A percentile compares a stretch with the other conserved stretches of the same genome.
These are phyloP conservation scores for Eublepharis macularius DNA, from an alignment of 2,113 vertebrate species.

Conservation along the genomic window DNA sequence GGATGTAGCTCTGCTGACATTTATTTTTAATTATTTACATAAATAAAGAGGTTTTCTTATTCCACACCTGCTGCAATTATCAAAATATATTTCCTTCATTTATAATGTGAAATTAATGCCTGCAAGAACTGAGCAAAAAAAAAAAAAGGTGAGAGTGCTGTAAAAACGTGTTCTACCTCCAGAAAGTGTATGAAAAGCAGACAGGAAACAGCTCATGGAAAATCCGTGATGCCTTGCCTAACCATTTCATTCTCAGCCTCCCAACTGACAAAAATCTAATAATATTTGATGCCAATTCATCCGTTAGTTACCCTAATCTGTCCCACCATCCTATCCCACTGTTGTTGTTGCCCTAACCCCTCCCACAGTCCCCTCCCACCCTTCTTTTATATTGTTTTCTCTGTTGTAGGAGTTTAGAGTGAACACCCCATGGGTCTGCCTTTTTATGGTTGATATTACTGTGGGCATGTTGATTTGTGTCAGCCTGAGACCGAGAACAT, in stretches of 20 bases:
- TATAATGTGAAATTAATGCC: conserved; percentile 43
- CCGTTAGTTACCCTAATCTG: not conserved
- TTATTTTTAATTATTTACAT: conserved; percentile 75
- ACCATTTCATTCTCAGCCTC: not conserved
- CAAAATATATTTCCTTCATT: conserved; percentile 55
- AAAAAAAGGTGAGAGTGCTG: conserved; percentile 8
- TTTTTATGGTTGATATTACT: not conserved
- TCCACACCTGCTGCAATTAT: conserved; percentile 51
- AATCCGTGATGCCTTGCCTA: not conserved
- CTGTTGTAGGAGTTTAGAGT: not conserved
- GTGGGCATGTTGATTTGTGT: not conserved
- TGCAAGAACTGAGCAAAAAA: conserved; percentile 1
- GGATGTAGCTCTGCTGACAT: conserved; percentile 52
- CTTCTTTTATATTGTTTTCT: not conserved
- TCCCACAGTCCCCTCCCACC: no score
- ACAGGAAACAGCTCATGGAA: not conserved
- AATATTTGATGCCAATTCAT: not conserved
- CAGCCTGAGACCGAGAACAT: not conserved
- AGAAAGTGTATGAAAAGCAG: not conserved
- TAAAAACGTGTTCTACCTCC: not conserved
- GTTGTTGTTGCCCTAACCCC: no score
- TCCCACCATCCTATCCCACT: no score
- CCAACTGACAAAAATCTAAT: not conserved
- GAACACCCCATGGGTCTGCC: not conserved
- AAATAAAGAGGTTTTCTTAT: conserved; percentile 61